A percentile compares a stretch with the other conserved stretches of the same genome.
These are phyloP conservation scores for Cyanoderma ruficeps DNA, from an alignment of 2,113 vertebrate species.

Conservation along the genomic window DNA sequence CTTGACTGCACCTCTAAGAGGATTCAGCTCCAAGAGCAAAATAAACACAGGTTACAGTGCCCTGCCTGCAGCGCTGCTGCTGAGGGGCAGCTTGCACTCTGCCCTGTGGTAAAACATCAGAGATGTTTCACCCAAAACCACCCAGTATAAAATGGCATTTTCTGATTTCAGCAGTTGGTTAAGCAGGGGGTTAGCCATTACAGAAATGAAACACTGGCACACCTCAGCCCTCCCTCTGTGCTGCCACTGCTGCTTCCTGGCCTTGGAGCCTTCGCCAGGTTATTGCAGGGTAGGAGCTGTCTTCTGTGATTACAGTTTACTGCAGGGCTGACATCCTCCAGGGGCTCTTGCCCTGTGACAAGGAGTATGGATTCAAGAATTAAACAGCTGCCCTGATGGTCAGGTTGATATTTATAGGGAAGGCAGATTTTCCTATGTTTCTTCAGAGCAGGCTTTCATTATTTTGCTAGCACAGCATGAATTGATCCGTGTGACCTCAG, in stretches of 20 bases:
- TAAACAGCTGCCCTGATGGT: background rate
- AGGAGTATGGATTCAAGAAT: background rate
- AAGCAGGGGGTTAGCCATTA: background rate
- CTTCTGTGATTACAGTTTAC: background rate
- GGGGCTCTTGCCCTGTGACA: background rate
- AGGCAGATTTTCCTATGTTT: background rate
- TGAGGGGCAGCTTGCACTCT: background rate
- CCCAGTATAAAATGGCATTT: background rate
- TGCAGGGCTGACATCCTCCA: background rate
- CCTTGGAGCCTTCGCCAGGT: background rate
- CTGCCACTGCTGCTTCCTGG: background rate
- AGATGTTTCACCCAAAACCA: background rate
- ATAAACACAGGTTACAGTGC: background rate
- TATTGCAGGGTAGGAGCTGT: background rate
- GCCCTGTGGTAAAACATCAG: background rate
- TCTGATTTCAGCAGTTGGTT: background rate
- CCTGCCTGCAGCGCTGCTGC: background rate
- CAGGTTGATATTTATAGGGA: background rate
- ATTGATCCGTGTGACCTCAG: background rate
- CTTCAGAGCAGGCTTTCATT: conserved; percentile 14
- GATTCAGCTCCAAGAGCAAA: background rate
- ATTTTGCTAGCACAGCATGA: background rate
- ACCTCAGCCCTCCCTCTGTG: background rate
- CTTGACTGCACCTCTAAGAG: background rate
- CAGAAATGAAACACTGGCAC: background rate